Evolutionary conservation across 2,888 invertebrate species (phyloP).

Genomic region (Tuta absoluta): DNA sequence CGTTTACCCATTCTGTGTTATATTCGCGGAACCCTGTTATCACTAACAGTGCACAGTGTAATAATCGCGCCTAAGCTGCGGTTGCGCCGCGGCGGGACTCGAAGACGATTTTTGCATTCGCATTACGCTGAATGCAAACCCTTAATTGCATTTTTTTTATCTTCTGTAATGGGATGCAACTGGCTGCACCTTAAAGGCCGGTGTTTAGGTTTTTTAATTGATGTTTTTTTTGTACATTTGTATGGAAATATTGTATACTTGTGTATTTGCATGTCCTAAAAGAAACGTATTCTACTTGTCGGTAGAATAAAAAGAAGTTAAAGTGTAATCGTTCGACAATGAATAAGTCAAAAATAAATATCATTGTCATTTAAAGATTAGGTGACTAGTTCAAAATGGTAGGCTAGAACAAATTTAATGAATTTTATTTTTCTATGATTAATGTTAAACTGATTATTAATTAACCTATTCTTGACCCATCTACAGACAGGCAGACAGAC

Average conservation of each 20-base stretch:
- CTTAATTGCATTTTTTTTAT: conserved; percentile 13
- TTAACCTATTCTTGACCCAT: no score
- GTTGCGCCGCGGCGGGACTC: neutral
- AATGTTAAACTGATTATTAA: no score
- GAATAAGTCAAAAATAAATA: no score
- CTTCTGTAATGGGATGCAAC: conserved; percentile 7
- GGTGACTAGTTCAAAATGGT: no score
- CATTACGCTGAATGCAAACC: conserved; percentile 8
- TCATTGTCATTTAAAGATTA: no score
- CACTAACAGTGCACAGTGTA: neutral
- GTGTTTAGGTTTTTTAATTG: conserved; percentile 11
- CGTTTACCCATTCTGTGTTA: neutral
- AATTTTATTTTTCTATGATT: no score
- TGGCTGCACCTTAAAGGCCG: neutral
- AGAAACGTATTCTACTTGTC: no score
- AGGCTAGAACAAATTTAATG: no score
- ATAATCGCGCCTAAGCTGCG: neutral
- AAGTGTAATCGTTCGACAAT: no score
- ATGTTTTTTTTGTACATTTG: conserved; percentile 9
- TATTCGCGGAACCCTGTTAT: conserved; percentile 9
- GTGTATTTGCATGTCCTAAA: neutral
- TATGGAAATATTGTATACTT: neutral
- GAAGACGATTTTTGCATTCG: conserved; percentile 15
- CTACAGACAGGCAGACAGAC: no score
- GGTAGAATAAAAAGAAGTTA: no score